phyloP scores from a whole-genome alignment of 2,888 invertebrate genomes.

The Tinea trinotella region DNA sequence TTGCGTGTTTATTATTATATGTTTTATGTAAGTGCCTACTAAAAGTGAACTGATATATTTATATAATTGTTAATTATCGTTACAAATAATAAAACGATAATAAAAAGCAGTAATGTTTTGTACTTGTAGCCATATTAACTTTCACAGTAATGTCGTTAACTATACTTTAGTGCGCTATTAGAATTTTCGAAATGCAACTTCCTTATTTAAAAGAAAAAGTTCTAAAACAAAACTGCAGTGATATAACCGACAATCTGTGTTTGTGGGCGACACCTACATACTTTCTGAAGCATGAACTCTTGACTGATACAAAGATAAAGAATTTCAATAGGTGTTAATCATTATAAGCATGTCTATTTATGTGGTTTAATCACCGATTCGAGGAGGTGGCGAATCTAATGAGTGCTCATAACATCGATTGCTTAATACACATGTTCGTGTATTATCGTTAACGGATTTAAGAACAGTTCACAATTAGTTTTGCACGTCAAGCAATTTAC shows the following conservation, averaged over 20 bases:
- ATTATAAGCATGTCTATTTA: neutral
- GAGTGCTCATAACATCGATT: constrained; percentile 2
- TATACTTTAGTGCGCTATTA: neutral
- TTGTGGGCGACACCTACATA: constrained; percentile 3
- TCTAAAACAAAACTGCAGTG: neutral
- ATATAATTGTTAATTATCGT: too few relatives aligned
- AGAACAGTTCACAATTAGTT: constrained; percentile 3
- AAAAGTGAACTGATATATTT: too few relatives aligned
- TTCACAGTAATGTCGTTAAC: neutral
- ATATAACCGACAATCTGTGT: neutral
- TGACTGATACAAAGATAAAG: neutral
- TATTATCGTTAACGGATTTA: neutral
- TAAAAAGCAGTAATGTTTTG: too few relatives aligned
- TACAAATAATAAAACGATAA: too few relatives aligned
- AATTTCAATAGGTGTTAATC: neutral
- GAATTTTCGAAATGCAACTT: neutral
- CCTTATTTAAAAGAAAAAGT: neutral
- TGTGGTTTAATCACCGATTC: constrained; percentile 7
- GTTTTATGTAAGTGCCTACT: too few relatives aligned
- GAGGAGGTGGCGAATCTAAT: neutral
- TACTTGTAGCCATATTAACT: too few relatives aligned
- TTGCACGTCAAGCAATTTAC: constrained; percentile 5
- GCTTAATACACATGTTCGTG: constrained; percentile 4
- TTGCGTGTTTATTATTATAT: too few relatives aligned
- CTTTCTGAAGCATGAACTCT: neutral